These are phyloP conservation scores for Apodemus sylvaticus DNA, from an alignment of 2,113 vertebrate genomes.

Conservation along the genomic window DNA sequence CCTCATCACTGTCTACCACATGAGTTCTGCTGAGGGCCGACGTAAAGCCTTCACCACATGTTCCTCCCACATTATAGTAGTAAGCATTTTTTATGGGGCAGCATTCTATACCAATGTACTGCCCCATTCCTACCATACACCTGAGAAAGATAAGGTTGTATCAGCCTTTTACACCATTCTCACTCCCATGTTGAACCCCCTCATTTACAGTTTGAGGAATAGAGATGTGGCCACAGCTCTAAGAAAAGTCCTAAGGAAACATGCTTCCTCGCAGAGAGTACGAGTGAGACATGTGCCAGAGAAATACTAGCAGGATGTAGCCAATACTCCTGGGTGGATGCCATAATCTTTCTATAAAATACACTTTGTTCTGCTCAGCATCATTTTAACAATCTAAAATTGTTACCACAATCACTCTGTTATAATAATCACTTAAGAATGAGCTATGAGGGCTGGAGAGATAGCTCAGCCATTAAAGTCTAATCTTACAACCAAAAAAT, in stretches of 20 bases:
- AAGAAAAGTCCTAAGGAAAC: not conserved
- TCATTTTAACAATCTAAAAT: not conserved
- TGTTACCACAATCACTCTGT: not conserved
- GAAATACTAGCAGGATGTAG: not conserved
- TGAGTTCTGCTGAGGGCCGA: slow-evolving; percentile 45
- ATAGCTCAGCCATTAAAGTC: not conserved
- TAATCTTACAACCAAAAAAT: too few species aligned
- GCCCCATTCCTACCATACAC: slow-evolving; percentile 56
- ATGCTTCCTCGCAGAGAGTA: not conserved
- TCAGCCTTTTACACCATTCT: slow-evolving; percentile 70
- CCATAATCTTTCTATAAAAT: not conserved
- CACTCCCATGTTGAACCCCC: slow-evolving; percentile 61
- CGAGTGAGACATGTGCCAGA: accelerated
- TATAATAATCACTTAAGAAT: not conserved
- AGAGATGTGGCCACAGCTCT: slow-evolving; percentile 53
- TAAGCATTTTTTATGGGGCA: slow-evolving; percentile 62
- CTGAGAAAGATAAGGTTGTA: slow-evolving; percentile 63
- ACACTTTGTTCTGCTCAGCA: not conserved
- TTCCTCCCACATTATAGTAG: slow-evolving; percentile 62
- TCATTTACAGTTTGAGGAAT: slow-evolving; percentile 71
- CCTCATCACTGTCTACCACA: slow-evolving; percentile 33
- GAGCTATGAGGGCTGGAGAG: not conserved
- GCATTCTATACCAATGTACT: slow-evolving; percentile 70
- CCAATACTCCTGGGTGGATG: accelerated
- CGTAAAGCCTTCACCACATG: slow-evolving; percentile 57